A percentile compares a stretch with the other conserved stretches of the same genome.
Evolutionary conservation across 2,888 invertebrate species (phyloP).

Genomic region (Sphaerophoria rueppellii): DNA sequence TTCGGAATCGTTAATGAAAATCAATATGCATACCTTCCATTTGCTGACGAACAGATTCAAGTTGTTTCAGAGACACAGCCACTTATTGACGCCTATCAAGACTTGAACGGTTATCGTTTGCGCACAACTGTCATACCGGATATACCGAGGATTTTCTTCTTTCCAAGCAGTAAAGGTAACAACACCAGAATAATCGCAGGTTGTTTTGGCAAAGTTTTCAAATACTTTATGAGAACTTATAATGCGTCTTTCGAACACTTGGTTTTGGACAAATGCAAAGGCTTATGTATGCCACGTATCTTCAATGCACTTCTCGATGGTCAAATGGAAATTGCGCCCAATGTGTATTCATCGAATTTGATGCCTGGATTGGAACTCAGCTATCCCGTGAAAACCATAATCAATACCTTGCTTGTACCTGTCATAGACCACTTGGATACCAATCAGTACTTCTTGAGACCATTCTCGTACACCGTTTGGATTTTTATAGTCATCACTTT

Average conservation of each 20-base stretch:
- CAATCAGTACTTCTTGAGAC: conserved; percentile 34
- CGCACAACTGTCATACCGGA: conserved; percentile 23
- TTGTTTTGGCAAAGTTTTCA: conserved; percentile 12
- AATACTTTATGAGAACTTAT: conserved; percentile 26
- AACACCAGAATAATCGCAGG: conserved; percentile 5
- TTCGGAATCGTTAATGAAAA: conserved; percentile 1
- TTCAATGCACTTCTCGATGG: conserved; percentile 7
- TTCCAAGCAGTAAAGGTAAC: not conserved
- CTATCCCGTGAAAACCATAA: conserved; percentile 12
- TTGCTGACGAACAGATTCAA: conserved; percentile 17
- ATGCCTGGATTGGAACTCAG: not conserved
- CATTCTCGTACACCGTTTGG: conserved; percentile 27
- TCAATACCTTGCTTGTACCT: conserved; percentile 30
- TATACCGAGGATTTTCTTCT: conserved; percentile 22
- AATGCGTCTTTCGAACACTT: conserved; percentile 29
- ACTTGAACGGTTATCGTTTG: conserved; percentile 38
- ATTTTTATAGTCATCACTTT: conserved; percentile 15
- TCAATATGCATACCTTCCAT: conserved; percentile 30
- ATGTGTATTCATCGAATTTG: conserved; percentile 11
- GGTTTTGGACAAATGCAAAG: not conserved
- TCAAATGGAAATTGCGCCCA: conserved; percentile 42
- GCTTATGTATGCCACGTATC: not conserved
- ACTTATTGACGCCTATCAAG: conserved; percentile 19
- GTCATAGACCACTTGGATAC: not conserved
- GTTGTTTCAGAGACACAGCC: not conserved